phyloP scores from a whole-genome alignment of 2,888 invertebrate species.

The Drosophila fungiperda region DNA sequence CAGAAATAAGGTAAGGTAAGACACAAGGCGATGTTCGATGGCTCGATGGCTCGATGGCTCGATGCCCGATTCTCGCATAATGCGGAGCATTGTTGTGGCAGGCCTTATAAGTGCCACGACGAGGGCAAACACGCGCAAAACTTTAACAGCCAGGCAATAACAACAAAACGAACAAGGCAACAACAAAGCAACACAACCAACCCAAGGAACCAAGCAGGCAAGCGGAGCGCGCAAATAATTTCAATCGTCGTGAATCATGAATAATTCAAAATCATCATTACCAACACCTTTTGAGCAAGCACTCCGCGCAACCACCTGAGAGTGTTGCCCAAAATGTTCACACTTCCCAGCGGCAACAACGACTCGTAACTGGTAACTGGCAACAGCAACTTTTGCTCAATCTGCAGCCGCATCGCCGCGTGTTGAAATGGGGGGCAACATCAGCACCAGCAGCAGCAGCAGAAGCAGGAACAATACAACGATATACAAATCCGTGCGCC shows the following conservation, averaged over 20 bases:
- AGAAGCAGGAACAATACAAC: conserved; percentile 48
- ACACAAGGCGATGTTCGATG: conserved; percentile 25
- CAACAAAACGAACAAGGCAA: conserved; percentile 35
- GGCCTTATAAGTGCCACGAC: conserved; percentile 70
- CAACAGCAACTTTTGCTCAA: conserved; percentile 71
- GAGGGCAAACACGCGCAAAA: conserved; percentile 64
- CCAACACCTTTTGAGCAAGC: conserved; percentile 76
- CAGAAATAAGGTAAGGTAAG: conserved; percentile 58
- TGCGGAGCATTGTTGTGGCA: conserved; percentile 68
- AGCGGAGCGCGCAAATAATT: conserved; percentile 76
- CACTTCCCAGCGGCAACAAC: conserved; percentile 71
- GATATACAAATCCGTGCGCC: conserved; percentile 58
- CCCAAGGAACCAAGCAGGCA: conserved; percentile 1
- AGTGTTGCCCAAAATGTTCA: conserved; percentile 80
- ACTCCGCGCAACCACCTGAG: conserved; percentile 64
- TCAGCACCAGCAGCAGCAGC: conserved; percentile 25
- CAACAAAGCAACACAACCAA: conserved; percentile 25
- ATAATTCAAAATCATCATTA: conserved; percentile 81
- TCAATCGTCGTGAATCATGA: conserved; percentile 81
- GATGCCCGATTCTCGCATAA: conserved; percentile 44
- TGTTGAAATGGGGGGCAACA: conserved; percentile 62
- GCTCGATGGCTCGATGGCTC: neutral
- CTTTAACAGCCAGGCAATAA: conserved; percentile 63
- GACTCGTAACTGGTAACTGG: conserved; percentile 26
- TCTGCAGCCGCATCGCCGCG: conserved; percentile 69